Percentiles rank a stretch among this genome's conserved stretches.
Evolutionary conservation across 2,113 vertebrate genomes (phyloP).

Genomic region (Anguilla japonica): DNA sequence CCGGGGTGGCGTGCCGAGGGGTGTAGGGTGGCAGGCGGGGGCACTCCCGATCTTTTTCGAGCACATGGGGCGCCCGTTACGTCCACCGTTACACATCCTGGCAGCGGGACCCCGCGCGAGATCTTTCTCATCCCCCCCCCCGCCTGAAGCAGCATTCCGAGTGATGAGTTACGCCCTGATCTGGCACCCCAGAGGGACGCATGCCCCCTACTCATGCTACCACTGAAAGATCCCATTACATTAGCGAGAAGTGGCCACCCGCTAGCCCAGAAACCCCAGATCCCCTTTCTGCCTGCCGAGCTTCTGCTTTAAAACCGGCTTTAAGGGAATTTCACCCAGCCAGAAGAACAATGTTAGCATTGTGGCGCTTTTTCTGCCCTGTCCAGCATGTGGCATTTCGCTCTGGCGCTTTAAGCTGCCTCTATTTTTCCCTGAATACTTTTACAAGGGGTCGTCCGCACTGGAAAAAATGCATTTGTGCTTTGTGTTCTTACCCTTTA

Average conservation of each 20-base stretch:
- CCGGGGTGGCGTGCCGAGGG: not conserved
- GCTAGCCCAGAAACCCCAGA: slow-evolving; percentile 1
- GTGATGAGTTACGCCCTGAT: not conserved
- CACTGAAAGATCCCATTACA: slow-evolving; percentile 1
- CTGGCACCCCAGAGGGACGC: not conserved
- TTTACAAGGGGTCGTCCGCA: not conserved
- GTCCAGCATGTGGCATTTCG: slow-evolving; percentile 61
- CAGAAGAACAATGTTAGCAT: slow-evolving; percentile 62
- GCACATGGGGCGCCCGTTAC: not conserved
- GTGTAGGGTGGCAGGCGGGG: no score
- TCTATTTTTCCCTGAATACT: not conserved
- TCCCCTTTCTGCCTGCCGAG: slow-evolving; percentile 1
- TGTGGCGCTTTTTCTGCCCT: slow-evolving; percentile 58
- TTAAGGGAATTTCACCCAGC: slow-evolving; percentile 55
- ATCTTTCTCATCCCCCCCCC: not conserved
- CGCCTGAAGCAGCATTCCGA: not conserved
- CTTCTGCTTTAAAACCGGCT: slow-evolving; percentile 39
- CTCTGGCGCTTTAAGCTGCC: slow-evolving; percentile 43
- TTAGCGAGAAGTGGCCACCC: slow-evolving; percentile 1
- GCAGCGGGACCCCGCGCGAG: not conserved
- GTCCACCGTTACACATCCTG: not conserved
- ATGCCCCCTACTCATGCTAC: not conserved
- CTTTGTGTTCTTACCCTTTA: not conserved
- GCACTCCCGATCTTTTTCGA: not conserved
- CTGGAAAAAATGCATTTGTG: slow-evolving; percentile 31